Evolutionary conservation across 2,888 invertebrate genomes (phyloP).

Genomic region (Chirona hameri): DNA sequence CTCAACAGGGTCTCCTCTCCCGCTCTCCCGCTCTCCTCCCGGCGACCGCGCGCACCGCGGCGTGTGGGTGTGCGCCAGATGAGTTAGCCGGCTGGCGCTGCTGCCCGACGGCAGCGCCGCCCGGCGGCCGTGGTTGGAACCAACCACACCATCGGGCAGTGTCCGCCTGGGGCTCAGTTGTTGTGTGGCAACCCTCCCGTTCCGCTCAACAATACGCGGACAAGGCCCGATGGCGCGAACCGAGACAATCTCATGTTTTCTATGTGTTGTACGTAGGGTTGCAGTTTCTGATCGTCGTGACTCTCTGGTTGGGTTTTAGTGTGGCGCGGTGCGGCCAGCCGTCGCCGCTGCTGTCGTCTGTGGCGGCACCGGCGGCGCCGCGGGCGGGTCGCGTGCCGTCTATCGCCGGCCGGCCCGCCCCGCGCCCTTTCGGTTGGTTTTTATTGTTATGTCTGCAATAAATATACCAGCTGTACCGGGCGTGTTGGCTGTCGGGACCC

Average conservation of each 20-base stretch:
- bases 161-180: slow-evolving; percentile 25
- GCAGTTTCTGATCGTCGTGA: slow-evolving; percentile 26
- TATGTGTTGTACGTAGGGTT: slow-evolving; percentile 29
- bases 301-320: slow-evolving; percentile 12
- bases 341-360: no score
- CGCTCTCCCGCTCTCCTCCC: neutral
- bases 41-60: neutral
- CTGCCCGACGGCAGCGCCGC: neutral
- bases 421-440: slow-evolving; percentile 12
- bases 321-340: neutral
- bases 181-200: slow-evolving; percentile 3
- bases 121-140: slow-evolving; percentile 1
- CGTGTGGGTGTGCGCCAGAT: neutral
- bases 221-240: slow-evolving; percentile 26
- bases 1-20: neutral
- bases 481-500: neutral
- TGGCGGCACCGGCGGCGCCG: no score
- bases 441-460: slow-evolving; percentile 28
- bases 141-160: slow-evolving; percentile 29
- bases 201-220: slow-evolving; percentile 23
- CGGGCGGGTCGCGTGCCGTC: neutral
- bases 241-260: slow-evolving; percentile 26
- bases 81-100: neutral
- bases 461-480: slow-evolving; percentile 24
- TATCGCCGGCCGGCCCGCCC: neutral